Conservation (phyloP, 1,140 invertebrate genomes). For the Drosophila repleta region DNA sequence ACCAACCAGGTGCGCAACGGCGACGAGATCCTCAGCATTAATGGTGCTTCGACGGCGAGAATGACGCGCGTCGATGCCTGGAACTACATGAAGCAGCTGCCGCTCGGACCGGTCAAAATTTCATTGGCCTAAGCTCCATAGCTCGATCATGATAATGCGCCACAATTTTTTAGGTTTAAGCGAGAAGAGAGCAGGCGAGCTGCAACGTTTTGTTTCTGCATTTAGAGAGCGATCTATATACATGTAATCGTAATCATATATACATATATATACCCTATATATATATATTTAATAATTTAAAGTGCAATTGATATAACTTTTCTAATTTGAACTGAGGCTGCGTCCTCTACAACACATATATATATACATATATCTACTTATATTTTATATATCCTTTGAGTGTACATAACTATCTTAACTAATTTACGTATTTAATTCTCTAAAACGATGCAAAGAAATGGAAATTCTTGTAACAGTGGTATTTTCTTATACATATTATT, state of each 20-base stretch:
- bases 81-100: slow-evolving; percentile 95
- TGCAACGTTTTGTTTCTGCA: slow-evolving; percentile 52
- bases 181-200: slow-evolving; percentile 2
- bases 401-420: slow-evolving; percentile 74
- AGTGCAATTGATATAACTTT: slow-evolving; percentile 68
- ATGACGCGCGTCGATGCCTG: slow-evolving; percentile 96
- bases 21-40: slow-evolving; percentile 94
- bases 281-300: slow-evolving; percentile 66
- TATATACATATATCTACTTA: slow-evolving; percentile 34
- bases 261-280: slow-evolving; percentile 27
- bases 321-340: slow-evolving; percentile 47
- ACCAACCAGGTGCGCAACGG: slow-evolving; percentile 92
- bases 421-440: slow-evolving; percentile 71
- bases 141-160: slow-evolving; percentile 48
- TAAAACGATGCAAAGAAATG: slow-evolving; percentile 23
- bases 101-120: slow-evolving; percentile 89
- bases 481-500: slow-evolving; percentile 67
- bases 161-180: slow-evolving; percentile 77
- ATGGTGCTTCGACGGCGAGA: slow-evolving; percentile 90
- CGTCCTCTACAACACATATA: slow-evolving; percentile 22
- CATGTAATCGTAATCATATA: slow-evolving; percentile 33
- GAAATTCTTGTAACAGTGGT: slow-evolving; percentile 32
- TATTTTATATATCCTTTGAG: slow-evolving; percentile 50
- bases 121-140: slow-evolving; percentile 55
- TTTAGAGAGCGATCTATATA: slow-evolving; percentile 56